Evolutionary conservation across 37 sponge, comb jelly and placozoan genomes (phyloP).

Genomic region (Aphrocallistes beatrix): DNA sequence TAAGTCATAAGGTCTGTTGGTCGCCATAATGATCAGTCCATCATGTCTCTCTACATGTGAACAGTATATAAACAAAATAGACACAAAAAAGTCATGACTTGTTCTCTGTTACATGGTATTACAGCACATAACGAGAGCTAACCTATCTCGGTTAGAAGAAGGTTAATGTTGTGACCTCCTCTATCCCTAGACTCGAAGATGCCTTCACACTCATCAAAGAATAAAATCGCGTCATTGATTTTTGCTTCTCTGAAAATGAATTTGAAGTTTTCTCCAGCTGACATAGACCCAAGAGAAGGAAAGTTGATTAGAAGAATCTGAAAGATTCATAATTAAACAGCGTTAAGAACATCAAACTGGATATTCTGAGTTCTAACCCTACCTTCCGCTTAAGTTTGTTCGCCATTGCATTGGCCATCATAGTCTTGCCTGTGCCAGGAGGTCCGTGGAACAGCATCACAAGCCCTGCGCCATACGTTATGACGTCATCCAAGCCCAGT

Average conservation of each 20-base stretch:
- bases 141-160: constrained; percentile 68
- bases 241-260: constrained; percentile 76
- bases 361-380: background rate
- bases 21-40: constrained; percentile 76
- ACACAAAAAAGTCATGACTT: too few species aligned
- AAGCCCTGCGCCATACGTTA: constrained; percentile 72
- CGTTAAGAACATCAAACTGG: background rate
- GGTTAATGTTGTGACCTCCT: constrained; percentile 66
- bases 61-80: too few species aligned
- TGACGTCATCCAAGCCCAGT: constrained; percentile 64
- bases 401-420: constrained; percentile 78
- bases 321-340: background rate
- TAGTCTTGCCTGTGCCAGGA: constrained; percentile 78
- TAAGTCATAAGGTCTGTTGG: constrained; percentile 72
- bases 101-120: too few species aligned
- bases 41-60: constrained; percentile 42
- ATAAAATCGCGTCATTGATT: constrained; percentile 80
- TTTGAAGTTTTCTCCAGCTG: constrained; percentile 78
- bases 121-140: too few species aligned
- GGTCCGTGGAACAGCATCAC: constrained; percentile 72
- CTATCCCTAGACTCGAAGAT: constrained; percentile 69
- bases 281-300: constrained; percentile 62
- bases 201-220: constrained; percentile 86
- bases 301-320: constrained; percentile 71
- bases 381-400: constrained; percentile 66